These are phyloP conservation scores for Melospiza georgiana DNA, from an alignment of 2,113 vertebrate genomes.

Conservation along the genomic window DNA sequence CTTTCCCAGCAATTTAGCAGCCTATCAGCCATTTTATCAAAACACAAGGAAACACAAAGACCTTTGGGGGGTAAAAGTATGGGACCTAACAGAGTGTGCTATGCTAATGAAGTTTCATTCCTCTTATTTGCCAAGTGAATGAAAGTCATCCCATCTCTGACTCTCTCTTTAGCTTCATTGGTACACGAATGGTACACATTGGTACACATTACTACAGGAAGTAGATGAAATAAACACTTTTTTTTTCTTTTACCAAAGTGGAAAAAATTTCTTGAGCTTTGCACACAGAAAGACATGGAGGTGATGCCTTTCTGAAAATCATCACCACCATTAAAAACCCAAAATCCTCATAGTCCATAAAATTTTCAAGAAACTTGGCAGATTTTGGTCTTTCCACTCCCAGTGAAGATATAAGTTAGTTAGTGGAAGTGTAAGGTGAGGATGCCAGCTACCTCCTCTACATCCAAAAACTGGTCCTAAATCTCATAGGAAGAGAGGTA, in stretches of 20 bases:
- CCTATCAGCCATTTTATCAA: slow-evolving; percentile 14
- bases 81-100: not conserved
- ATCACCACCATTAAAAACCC: not conserved
- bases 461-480: not conserved
- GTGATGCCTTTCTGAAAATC: not conserved
- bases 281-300: not conserved
- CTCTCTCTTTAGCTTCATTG: not conserved
- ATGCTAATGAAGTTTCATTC: not conserved
- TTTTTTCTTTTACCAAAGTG: not conserved
- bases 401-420: not conserved
- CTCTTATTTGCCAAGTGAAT: not conserved
- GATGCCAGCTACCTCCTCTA: not conserved
- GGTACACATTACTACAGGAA: not conserved
- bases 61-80: not conserved
- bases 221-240: not conserved
- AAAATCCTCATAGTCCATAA: not conserved
- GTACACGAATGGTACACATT: too few species aligned
- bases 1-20: slow-evolving; percentile 32
- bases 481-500: not conserved
- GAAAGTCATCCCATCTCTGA: not conserved
- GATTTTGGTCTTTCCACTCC: not conserved
- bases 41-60: slow-evolving; percentile 20
- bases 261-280: not conserved
- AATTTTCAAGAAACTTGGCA: not conserved
- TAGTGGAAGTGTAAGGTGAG: not conserved